These are phyloP conservation scores for Melitaea athalia DNA, from an alignment of 2,888 invertebrate species.

Conservation along the genomic window DNA sequence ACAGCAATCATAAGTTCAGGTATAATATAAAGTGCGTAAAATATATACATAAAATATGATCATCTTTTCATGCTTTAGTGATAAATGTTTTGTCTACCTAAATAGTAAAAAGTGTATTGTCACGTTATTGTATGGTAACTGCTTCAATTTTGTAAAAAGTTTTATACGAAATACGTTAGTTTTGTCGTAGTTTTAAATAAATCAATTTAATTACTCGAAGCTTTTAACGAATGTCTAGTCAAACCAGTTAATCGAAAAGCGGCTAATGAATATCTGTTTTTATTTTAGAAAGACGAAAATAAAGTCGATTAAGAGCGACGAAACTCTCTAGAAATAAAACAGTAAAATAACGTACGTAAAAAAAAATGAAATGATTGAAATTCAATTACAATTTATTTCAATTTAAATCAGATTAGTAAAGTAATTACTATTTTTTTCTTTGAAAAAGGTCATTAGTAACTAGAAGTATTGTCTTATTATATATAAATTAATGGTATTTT, in stretches of 20 bases:
- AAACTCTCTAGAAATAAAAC: conserved; percentile 50
- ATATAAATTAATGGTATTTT: neutral
- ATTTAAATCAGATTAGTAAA: neutral
- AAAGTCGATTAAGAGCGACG: conserved; percentile 41
- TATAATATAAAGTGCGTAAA: too few relatives aligned
- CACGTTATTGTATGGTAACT: too few relatives aligned
- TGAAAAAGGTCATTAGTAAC: too few relatives aligned
- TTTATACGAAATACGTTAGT: neutral
- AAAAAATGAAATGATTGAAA: conserved; percentile 40
- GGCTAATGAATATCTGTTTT: conserved; percentile 39
- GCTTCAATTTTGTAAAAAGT: too few relatives aligned
- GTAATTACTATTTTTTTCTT: too few relatives aligned
- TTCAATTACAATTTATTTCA: neutral
- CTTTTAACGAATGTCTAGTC: conserved; percentile 10
- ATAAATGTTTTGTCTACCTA: too few relatives aligned
- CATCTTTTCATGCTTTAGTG: too few relatives aligned
- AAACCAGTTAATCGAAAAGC: conserved; percentile 34
- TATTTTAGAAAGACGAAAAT: conserved; percentile 27
- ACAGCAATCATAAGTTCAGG: too few relatives aligned
- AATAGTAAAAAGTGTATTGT: too few relatives aligned
- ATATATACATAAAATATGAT: too few relatives aligned
- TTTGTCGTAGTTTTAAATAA: neutral
- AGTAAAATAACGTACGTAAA: conserved; percentile 38
- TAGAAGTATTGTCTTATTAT: too few relatives aligned
- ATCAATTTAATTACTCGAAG: neutral